Base-by-base conservation (phyloP, 2,888 invertebrate species). In the Cecidostiba fungosa region DNA sequence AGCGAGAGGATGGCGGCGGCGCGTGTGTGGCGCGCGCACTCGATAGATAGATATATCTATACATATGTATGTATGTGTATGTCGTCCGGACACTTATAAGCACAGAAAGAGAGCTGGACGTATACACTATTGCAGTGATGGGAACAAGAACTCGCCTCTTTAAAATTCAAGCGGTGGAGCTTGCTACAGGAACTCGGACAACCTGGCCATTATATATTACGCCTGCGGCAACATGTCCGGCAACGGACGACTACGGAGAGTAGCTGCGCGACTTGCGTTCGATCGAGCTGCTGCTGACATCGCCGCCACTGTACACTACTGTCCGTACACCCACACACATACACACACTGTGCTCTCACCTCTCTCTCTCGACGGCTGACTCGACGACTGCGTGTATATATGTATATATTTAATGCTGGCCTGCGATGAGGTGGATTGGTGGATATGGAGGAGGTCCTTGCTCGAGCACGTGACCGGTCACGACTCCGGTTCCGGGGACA, bases 211-310 rank as follows among this genome's bases (percentile, higher is more conserved):
- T 59, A 59, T 19, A 43, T 43, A 43, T 43, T 43, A 43, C 43
- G 10, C 8, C 59, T 50, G 54, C 39, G 43, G 69, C 89, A 89
- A 90, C 90, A 89, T 89, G 89, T 89, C 88, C 84, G 89, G 84
- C 87, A 84, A 87, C 19, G 87, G 86, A 88, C 84, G 83, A 88
- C 77, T 86, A 89, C 79, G 62, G 69, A 73, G 82, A 69, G 62
- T 39, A 76, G 54, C 69, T 47, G 32, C 59, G 66, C 73, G 72
- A 76, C 84, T 79, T 16, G 70, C 80, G 86, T 86, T 86, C 83
- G 86, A 86, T 86, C 79, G 86, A 86, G 78, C 85, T 82, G 77
- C 59, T 26, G 70, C 69, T 59, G 50, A 54, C 77, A 69, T 62
- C 23, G 59, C 26, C 16, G 23, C 36, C 72, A 81, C 69, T n/a